These are phyloP conservation scores for Cantharis nigra DNA, from an alignment of 2,888 invertebrate species.

Conservation along the genomic window DNA sequence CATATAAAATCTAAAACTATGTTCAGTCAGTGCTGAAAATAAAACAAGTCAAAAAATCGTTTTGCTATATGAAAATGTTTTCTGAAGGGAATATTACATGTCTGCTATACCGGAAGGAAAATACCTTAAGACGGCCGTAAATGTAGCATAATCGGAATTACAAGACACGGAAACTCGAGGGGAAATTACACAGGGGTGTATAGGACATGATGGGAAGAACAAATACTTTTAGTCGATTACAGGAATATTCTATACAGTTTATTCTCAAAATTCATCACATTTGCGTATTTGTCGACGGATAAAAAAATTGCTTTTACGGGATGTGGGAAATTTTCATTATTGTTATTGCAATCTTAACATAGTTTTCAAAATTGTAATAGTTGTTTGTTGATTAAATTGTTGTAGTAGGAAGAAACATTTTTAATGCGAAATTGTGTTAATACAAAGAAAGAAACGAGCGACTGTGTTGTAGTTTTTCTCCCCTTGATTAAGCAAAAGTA, in stretches of 20 bases:
- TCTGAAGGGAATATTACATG: conserved; percentile 3
- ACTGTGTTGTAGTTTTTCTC: neutral
- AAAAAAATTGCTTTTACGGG: neutral
- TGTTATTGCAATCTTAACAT: neutral
- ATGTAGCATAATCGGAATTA: conserved; percentile 23
- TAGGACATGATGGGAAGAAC: conserved; percentile 9
- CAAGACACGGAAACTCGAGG: conserved; percentile 10
- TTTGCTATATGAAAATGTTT: conserved; percentile 7
- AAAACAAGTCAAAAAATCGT: conserved; percentile 9
- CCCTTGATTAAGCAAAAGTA: neutral
- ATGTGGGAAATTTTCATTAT: neutral
- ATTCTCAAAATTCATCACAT: conserved; percentile 6
- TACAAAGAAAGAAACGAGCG: neutral
- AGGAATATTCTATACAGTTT: conserved; percentile 6
- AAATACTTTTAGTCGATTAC: conserved; percentile 22
- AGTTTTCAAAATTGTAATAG: neutral
- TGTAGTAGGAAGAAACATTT: neutral
- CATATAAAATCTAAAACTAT: neutral
- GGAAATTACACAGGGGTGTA: conserved; percentile 17
- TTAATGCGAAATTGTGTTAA: neutral
- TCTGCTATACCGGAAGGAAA: conserved; percentile 9
- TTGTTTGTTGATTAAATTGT: neutral
- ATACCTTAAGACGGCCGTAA: conserved; percentile 20
- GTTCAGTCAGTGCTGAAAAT: neutral
- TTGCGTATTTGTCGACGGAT: neutral